Percentiles rank a stretch among this genome's conserved stretches.
Evolutionary conservation across 1,140 invertebrate species (phyloP).

Genomic region (Teleopsis dalmanni): DNA sequence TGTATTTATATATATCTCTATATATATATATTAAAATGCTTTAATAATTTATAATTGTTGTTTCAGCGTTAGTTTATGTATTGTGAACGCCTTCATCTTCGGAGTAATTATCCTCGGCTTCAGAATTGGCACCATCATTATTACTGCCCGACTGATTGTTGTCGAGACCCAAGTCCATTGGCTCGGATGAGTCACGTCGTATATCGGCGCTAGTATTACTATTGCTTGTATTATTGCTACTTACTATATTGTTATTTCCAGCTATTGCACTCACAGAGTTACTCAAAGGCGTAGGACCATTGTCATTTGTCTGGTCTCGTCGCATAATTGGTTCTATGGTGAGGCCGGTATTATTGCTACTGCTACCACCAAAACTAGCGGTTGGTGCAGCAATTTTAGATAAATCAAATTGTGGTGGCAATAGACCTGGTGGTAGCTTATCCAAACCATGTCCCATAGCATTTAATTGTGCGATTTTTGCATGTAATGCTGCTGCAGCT

Average conservation of each 20-base stretch:
- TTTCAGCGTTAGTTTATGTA: slow-evolving; percentile 22
- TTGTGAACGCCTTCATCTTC: slow-evolving; percentile 42
- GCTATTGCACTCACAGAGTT: too few species aligned
- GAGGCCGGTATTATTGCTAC: slow-evolving; percentile 13
- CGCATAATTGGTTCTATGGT: slow-evolving; percentile 34
- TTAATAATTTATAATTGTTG: not conserved
- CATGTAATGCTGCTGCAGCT: slow-evolving; percentile 53
- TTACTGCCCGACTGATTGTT: slow-evolving; percentile 38
- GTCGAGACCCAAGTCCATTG: slow-evolving; percentile 35
- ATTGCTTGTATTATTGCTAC: slow-evolving; percentile 2
- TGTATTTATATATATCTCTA: too few species aligned
- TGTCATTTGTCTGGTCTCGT: slow-evolving; percentile 20
- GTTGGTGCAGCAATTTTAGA: slow-evolving; percentile 29
- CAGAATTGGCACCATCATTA: slow-evolving; percentile 29
- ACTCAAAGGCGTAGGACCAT: not conserved
- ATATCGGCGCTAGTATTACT: slow-evolving; percentile 20
- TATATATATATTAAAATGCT: too few species aligned
- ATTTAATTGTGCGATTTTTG: slow-evolving; percentile 63
- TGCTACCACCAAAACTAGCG: slow-evolving; percentile 7
- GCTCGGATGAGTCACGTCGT: slow-evolving; percentile 30
- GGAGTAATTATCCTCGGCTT: slow-evolving; percentile 40
- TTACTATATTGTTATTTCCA: not conserved
- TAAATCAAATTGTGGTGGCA: slow-evolving; percentile 38
- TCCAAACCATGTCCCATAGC: slow-evolving; percentile 58
- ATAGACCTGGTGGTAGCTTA: slow-evolving; percentile 29